These are phyloP conservation scores for Zaprionus inermis DNA, from an alignment of 1,140 invertebrate species.

Conservation along the genomic window DNA sequence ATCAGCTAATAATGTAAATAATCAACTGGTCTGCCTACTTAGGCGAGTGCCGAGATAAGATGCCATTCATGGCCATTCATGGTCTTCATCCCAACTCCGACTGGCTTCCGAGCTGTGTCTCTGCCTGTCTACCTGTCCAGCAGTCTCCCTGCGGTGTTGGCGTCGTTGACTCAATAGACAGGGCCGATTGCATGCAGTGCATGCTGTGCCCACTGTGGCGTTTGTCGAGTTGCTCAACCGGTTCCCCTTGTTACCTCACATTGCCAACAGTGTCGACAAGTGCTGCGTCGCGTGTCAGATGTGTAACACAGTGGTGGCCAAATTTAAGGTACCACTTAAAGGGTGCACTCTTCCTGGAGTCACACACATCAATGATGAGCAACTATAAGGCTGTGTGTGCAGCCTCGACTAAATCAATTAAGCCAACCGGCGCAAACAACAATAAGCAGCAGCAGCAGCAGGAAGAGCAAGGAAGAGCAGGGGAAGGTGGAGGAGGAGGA, in stretches of 20 bases:
- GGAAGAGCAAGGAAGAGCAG: conserved; percentile 40
- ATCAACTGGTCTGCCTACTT: conserved; percentile 62
- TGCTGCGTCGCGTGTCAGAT: conserved; percentile 44
- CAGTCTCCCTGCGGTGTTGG: conserved; percentile 27
- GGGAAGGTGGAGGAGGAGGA: too few species aligned
- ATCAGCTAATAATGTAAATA: conserved; percentile 63
- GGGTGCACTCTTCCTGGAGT: background rate
- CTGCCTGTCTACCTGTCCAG: background rate
- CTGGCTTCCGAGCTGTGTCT: background rate
- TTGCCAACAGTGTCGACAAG: too few species aligned
- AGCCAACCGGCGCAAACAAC: conserved; percentile 58
- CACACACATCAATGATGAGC: conserved; percentile 60
- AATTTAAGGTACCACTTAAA: conserved; percentile 53
- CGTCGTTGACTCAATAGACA: conserved; percentile 59
- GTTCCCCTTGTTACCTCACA: conserved; percentile 32
- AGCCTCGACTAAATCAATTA: conserved; percentile 77
- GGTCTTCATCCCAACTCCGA: conserved; percentile 1
- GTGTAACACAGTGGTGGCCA: conserved; percentile 63
- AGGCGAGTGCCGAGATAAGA: conserved; percentile 56
- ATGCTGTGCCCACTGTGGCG: conserved; percentile 13
- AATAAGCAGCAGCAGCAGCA: conserved; percentile 34
- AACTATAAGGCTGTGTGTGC: conserved; percentile 71
- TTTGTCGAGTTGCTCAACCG: conserved; percentile 51
- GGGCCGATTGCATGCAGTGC: conserved; percentile 59
- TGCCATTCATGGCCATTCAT: conserved; percentile 65